Conservation (phyloP, 2,888 invertebrate genomes). For the Anarsia innoxiella region DNA sequence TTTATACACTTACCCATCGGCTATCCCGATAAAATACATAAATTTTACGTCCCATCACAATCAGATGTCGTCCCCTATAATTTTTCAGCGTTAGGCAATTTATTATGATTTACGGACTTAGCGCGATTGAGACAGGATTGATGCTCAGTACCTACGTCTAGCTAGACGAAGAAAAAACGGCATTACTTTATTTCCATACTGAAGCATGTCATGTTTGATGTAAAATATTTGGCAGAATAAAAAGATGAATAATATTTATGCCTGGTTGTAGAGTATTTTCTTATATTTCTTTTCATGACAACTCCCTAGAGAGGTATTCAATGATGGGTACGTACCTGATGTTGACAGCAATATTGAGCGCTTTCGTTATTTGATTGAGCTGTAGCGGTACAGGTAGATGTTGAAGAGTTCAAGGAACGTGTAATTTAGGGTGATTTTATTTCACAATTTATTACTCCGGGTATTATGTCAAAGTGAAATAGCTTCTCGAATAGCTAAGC, state of each 20-base stretch:
- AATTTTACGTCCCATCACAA: constrained; percentile 7
- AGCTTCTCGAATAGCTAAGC: too few relatives aligned
- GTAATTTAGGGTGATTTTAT: too few relatives aligned
- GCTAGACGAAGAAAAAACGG: neutral
- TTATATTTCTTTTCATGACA: constrained; percentile 11
- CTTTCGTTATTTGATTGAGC: constrained; percentile 6
- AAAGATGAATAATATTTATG: constrained; percentile 11
- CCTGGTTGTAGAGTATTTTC: constrained; percentile 11
- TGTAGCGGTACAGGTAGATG: too few relatives aligned
- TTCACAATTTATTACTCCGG: too few relatives aligned
- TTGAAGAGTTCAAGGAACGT: too few relatives aligned
- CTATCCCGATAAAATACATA: constrained; percentile 5
- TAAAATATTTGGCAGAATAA: constrained; percentile 11
- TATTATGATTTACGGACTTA: constrained; percentile 14
- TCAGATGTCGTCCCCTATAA: constrained; percentile 17
- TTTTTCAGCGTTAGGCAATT: constrained; percentile 21
- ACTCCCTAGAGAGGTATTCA: constrained; percentile 11
- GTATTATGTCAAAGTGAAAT: too few relatives aligned
- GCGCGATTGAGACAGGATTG: constrained; percentile 12
- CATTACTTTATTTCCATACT: neutral
- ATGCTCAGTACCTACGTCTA: too few relatives aligned
- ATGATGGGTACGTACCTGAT: constrained; percentile 8
- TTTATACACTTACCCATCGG: constrained; percentile 15
- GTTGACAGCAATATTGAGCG: too few relatives aligned
- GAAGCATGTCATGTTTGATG: constrained; percentile 5